Percentiles rank a stretch among this genome's conserved stretches.
These are phyloP conservation scores for Porites australiensis DNA, from an alignment of 64 coral and sea anemone genomes.

Conservation along the genomic window DNA sequence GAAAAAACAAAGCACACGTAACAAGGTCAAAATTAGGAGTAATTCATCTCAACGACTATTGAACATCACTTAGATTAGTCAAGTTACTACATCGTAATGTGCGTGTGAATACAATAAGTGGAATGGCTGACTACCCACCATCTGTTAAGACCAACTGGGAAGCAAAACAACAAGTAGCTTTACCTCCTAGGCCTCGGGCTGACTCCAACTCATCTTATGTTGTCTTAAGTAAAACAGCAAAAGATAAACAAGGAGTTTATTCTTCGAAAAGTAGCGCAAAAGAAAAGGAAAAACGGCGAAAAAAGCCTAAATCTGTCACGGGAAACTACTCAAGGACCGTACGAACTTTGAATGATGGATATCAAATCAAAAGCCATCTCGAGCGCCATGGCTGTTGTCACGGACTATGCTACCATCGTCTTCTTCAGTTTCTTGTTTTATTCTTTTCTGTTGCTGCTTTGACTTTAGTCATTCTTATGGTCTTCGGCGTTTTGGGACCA, in stretches of 20 bases:
- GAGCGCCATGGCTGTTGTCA: not conserved
- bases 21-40: too few species aligned
- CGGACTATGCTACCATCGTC: constrained; percentile 26
- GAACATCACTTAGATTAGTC: too few species aligned
- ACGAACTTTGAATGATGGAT: not conserved
- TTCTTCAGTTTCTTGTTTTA: constrained; percentile 57
- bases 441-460: constrained; percentile 40
- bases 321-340: not conserved
- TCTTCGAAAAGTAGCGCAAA: not conserved
- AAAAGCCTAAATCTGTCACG: not conserved
- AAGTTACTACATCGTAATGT: too few species aligned
- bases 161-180: not conserved
- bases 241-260: constrained; percentile 2
- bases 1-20: not conserved
- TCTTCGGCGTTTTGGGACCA: constrained; percentile 36
- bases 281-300: not conserved
- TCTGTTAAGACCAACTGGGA: not conserved
- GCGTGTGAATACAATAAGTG: not conserved
- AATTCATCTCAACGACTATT: not conserved
- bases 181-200: not conserved
- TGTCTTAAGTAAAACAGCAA: not conserved
- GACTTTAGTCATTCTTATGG: constrained; percentile 53
- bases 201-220: constrained; percentile 6
- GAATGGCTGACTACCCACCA: not conserved
- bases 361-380: not conserved